Percentiles rank a stretch among this genome's conserved stretches.
Evolutionary conservation across 2,888 invertebrate genomes (phyloP).

Genomic region (Phymatocera aterrima): DNA sequence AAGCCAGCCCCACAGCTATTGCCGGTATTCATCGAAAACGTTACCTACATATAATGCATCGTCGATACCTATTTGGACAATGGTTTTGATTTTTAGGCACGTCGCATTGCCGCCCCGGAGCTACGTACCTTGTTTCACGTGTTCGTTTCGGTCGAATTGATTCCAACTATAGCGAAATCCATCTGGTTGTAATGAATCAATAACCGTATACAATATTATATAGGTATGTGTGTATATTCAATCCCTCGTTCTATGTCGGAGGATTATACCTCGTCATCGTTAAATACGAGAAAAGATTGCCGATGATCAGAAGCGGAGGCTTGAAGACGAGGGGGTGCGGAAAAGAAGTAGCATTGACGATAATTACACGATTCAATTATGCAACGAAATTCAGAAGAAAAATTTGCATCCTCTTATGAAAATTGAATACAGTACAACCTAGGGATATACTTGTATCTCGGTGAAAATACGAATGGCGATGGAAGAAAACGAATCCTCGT

Average conservation of each 20-base stretch:
- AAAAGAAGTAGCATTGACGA: neutral
- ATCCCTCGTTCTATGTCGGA: neutral
- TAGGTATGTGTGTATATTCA: too few species aligned
- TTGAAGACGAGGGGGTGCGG: neutral
- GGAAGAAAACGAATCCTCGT: slow-evolving; percentile 10
- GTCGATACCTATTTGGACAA: slow-evolving; percentile 28
- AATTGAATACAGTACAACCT: neutral
- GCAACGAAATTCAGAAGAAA: neutral
- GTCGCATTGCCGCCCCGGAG: neutral
- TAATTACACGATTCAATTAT: neutral
- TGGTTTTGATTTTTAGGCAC: slow-evolving; percentile 13
- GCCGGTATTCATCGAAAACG: slow-evolving; percentile 39
- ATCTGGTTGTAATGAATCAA: slow-evolving; percentile 28
- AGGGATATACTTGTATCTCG: neutral
- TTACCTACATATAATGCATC: slow-evolving; percentile 34
- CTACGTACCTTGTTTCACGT: neutral
- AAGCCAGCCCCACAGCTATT: slow-evolving; percentile 18
- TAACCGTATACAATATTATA: neutral
- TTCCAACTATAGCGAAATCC: neutral
- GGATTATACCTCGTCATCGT: slow-evolving; percentile 3
- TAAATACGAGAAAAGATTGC: neutral
- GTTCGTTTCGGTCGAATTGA: neutral
- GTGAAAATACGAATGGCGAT: neutral
- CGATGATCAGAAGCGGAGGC: neutral
- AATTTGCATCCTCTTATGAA: neutral